These are phyloP conservation scores for Mamestra configurata DNA, from an alignment of 1,140 invertebrate genomes.

Conservation along the genomic window DNA sequence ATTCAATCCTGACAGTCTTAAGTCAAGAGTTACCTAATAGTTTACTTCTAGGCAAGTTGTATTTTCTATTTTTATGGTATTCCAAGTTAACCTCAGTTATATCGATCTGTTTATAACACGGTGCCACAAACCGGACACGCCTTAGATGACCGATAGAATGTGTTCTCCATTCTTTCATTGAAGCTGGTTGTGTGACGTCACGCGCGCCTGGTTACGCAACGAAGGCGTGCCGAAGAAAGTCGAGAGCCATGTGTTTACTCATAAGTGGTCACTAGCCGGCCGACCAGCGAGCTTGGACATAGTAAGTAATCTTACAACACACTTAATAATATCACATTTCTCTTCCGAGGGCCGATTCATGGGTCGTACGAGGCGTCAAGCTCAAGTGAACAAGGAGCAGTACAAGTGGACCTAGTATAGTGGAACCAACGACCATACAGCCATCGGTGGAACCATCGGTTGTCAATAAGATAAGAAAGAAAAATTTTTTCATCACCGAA, in stretches of 20 bases:
- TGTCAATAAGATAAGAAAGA: too few species aligned
- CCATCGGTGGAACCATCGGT: too few species aligned
- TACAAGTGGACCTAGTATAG: too few species aligned
- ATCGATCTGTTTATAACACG: too few species aligned
- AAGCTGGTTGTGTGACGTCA: not conserved
- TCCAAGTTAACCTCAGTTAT: too few species aligned
- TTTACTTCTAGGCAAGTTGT: too few species aligned
- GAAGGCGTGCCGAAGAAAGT: constrained; percentile 62
- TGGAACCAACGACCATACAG: too few species aligned
- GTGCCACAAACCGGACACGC: not conserved
- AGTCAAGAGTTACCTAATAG: too few species aligned
- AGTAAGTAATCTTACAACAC: constrained; percentile 28
- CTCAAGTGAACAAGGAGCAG: not conserved
- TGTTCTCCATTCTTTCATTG: not conserved
- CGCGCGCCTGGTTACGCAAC: constrained; percentile 43
- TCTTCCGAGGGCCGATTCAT: not conserved
- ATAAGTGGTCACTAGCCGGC: constrained; percentile 23
- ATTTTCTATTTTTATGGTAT: too few species aligned
- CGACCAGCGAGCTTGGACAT: not conserved
- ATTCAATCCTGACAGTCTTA: too few species aligned
- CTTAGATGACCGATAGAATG: not conserved
- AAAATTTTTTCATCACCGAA: too few species aligned
- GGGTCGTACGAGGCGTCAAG: not conserved
- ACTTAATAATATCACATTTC: constrained; percentile 32
- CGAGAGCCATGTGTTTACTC: constrained; percentile 42